Percentiles rank a stretch among this genome's conserved stretches.
phyloP scores from a whole-genome alignment of 2,113 vertebrate genomes.

The Tachuris rubrigastra region DNA sequence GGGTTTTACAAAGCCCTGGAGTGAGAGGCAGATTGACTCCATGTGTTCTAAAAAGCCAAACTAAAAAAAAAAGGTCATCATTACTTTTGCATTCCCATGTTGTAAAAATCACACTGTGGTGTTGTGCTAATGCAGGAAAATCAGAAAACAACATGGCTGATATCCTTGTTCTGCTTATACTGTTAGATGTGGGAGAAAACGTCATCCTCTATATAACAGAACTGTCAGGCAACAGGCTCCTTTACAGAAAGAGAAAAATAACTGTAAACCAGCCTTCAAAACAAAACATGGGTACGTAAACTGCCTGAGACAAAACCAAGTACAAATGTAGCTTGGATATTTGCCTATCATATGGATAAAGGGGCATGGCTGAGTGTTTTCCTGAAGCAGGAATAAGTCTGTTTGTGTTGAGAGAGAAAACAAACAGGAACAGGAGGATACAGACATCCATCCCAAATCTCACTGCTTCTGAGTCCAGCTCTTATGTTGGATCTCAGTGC shows the following conservation, averaged over 20 bases:
- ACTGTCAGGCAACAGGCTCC: background rate
- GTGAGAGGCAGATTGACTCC: background rate
- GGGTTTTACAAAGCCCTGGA: background rate
- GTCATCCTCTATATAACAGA: background rate
- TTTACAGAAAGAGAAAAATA: background rate
- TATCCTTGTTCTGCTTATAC: background rate
- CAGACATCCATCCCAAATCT: background rate
- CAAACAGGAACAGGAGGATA: background rate
- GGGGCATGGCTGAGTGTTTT: background rate
- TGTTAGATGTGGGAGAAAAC: background rate
- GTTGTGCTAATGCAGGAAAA: background rate
- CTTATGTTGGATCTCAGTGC: background rate
- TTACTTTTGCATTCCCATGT: background rate
- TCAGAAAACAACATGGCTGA: background rate
- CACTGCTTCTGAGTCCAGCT: background rate
- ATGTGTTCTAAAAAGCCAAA: constrained; percentile 6
- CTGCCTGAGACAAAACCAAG: background rate
- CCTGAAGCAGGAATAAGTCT: background rate
- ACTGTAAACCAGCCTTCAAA: background rate
- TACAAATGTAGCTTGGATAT: background rate
- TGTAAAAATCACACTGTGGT: background rate
- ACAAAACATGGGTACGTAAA: background rate
- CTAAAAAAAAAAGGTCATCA: background rate
- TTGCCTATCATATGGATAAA: background rate
- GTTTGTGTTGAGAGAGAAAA: background rate